Percentiles rank a stretch among this genome's conserved stretches.
These are phyloP conservation scores for Eucidaris tribuloides DNA, from an alignment of 35 echinoderm and acorn worm genomes.

Conservation along the genomic window DNA sequence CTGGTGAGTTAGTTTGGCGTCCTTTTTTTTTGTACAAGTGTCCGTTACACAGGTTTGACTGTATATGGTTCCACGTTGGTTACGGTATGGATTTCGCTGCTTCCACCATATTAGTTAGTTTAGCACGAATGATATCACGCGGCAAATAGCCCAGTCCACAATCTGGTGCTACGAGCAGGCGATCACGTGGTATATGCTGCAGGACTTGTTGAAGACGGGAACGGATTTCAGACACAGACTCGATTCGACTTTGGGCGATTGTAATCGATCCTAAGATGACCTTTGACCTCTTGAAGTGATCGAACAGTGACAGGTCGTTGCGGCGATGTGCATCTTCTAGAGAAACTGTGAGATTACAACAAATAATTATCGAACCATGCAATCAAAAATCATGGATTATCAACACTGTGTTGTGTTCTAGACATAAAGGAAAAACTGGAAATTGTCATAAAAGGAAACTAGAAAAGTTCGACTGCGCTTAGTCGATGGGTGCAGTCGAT, in stretches of 20 bases:
- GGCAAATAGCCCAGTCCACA: conserved; percentile 67
- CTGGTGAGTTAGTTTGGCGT: no score
- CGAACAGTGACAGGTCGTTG: conserved; percentile 49
- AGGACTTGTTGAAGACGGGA: conserved; percentile 34
- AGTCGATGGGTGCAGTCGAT: no score
- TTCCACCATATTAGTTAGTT: conserved; percentile 58
- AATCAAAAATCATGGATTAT: no score
- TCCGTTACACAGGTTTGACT: no score
- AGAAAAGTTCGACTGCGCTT: no score
- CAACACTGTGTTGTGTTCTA: no score
- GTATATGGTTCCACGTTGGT: no score
- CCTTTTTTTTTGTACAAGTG: no score
- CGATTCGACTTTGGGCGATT: conserved; percentile 49
- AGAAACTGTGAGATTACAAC: no score
- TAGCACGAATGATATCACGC: conserved; percentile 40
- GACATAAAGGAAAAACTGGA: no score
- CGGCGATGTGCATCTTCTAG: conserved; percentile 59
- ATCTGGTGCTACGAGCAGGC: conserved; percentile 53
- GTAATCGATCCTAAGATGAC: conserved; percentile 45
- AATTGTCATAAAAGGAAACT: no score
- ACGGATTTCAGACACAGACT: conserved; percentile 46
- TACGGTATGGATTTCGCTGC: conserved; percentile 55
- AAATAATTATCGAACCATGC: no score
- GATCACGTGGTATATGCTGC: conserved; percentile 35
- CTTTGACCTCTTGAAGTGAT: conserved; percentile 50